Evolutionary conservation across 2,113 vertebrate genomes (phyloP).

Genomic region (Colaptes auratus): DNA sequence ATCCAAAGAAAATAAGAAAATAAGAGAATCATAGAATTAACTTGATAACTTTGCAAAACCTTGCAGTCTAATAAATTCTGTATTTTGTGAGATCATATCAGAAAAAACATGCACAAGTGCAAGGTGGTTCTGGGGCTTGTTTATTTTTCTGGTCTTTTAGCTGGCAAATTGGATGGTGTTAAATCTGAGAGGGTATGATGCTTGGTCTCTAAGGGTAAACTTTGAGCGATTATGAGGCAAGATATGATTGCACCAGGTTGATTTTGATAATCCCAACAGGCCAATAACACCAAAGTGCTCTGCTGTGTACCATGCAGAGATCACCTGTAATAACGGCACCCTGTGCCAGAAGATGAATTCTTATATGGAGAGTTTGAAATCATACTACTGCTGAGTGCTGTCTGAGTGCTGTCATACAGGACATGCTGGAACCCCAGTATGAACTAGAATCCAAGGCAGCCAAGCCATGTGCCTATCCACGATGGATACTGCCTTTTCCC

Average conservation of each 20-base stretch:
- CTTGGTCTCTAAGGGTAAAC: conserved; percentile 87
- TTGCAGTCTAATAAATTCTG: not conserved
- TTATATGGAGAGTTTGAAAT: conserved; percentile 83
- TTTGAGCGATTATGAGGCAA: conserved; percentile 92
- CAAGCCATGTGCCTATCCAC: not conserved
- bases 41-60: not conserved
- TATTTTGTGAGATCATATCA: not conserved
- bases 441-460: not conserved
- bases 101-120: not conserved
- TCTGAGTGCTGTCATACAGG: accelerated
- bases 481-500: accelerated
- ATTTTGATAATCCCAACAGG: conserved; percentile 80
- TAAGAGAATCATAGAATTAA: not conserved
- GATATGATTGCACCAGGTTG: conserved; percentile 87
- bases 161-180: conserved; percentile 86
- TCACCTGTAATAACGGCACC: conserved; percentile 88
- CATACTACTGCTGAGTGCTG: not conserved
- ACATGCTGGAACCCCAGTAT: not conserved
- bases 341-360: conserved; percentile 80
- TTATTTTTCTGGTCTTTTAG: conserved; percentile 65
- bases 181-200: conserved; percentile 84
- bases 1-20: not conserved
- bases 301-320: conserved; percentile 82
- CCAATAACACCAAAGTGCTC: conserved; percentile 89
- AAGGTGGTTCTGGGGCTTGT: not conserved